Evolutionary conservation across 2,113 vertebrate species (phyloP).

Genomic region (Aramus guarauna): DNA sequence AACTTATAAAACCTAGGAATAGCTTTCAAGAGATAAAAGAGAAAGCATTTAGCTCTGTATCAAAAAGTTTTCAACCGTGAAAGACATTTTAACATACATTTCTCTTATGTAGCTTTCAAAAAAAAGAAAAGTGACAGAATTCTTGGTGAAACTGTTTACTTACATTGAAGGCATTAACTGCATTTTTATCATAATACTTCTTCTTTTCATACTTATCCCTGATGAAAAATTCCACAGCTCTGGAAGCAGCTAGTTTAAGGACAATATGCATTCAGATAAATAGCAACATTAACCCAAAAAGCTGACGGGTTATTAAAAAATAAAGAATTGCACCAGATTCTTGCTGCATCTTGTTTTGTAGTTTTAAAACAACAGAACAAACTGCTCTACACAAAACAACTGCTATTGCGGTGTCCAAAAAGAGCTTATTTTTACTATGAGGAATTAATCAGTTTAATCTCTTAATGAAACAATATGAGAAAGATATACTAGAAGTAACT

Average conservation of each 20-base stretch:
- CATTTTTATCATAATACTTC: conserved; percentile 93
- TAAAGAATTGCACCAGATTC: not conserved
- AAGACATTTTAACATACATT: not conserved
- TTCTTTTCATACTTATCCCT: conserved; percentile 99
- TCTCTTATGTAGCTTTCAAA: not conserved
- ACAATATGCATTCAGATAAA: conserved; percentile 29
- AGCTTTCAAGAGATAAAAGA: not conserved
- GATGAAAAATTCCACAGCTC: conserved; percentile 98
- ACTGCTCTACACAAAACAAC: not conserved
- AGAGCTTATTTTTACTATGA: not conserved
- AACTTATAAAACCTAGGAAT: not conserved
- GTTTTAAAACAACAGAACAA: not conserved
- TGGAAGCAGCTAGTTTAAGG: conserved; percentile 82
- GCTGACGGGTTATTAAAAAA: not conserved
- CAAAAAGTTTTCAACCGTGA: not conserved
- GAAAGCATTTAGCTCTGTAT: not conserved
- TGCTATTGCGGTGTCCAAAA: not conserved
- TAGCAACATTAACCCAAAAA: not conserved
- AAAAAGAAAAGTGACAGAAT: not conserved
- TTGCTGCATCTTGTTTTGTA: not conserved
- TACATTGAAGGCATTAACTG: conserved; percentile 80
- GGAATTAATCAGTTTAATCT: not conserved
- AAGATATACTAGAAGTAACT: not conserved
- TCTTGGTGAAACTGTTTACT: conserved; percentile 69
- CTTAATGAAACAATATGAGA: not conserved